Conservation (phyloP, 1,140 invertebrate species). For the Antheraea mylitta region DNA sequence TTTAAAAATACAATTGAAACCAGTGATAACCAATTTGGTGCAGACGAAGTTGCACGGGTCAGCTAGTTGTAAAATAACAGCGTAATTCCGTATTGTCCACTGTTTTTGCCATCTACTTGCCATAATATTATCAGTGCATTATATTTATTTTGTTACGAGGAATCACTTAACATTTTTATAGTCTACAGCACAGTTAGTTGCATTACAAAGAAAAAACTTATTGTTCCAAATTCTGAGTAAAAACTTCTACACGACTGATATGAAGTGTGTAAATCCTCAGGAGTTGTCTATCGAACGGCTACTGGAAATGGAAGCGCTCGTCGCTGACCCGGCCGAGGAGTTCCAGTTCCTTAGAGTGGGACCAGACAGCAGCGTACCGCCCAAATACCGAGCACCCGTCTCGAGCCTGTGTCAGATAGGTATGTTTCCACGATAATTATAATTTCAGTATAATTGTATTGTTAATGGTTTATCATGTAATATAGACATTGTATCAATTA, state of each 20-base stretch:
- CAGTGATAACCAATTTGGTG: too few relatives aligned
- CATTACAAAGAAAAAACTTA: background rate
- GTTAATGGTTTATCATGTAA: background rate
- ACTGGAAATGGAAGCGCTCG: constrained; percentile 71
- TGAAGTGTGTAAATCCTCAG: constrained; percentile 32
- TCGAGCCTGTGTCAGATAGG: constrained; percentile 76
- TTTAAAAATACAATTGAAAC: too few relatives aligned
- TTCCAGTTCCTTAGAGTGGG: constrained; percentile 73
- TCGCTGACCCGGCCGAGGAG: constrained; percentile 70
- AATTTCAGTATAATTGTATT: too few relatives aligned
- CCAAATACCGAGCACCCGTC: constrained; percentile 70
- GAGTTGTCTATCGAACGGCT: constrained; percentile 75
- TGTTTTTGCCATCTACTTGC: too few relatives aligned
- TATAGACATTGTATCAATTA: too few relatives aligned
- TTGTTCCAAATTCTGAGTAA: background rate
- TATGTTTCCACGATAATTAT: constrained; percentile 23
- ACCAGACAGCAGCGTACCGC: constrained; percentile 67
- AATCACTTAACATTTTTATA: too few relatives aligned
- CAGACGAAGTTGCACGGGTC: too few relatives aligned
- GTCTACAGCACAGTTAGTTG: too few relatives aligned
- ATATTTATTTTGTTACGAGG: too few relatives aligned
- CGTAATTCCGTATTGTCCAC: too few relatives aligned
- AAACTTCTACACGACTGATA: constrained; percentile 12
- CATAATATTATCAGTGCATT: too few relatives aligned
- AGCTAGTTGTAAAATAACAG: too few relatives aligned